Evolutionary conservation across 2,888 invertebrate species (phyloP).

Genomic region (Nemoura dubitans): DNA sequence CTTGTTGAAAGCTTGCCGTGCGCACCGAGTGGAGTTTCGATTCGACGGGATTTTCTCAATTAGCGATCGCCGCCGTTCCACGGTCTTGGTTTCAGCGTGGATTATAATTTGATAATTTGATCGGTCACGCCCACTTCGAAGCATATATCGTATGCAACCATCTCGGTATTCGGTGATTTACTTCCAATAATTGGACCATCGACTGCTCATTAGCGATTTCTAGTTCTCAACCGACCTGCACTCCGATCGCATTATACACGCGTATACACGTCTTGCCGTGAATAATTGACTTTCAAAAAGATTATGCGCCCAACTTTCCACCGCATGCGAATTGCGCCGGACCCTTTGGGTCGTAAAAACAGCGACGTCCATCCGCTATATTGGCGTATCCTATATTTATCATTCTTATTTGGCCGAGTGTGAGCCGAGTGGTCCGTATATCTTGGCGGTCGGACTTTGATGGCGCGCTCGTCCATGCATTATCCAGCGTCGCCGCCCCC

Average conservation of each 20-base stretch:
- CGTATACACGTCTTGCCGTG: neutral
- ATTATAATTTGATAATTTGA: neutral
- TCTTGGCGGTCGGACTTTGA: constrained; percentile 36
- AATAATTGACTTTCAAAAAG: neutral
- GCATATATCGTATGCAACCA: no score
- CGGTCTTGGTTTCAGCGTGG: neutral
- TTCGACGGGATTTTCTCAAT: neutral
- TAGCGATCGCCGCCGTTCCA: neutral
- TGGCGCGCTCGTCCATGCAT: constrained; percentile 56
- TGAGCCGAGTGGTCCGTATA: constrained; percentile 30
- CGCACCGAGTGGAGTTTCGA: neutral
- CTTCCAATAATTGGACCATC: neutral
- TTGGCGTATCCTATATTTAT: constrained; percentile 28
- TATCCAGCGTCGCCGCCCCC: constrained; percentile 55
- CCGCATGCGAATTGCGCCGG: neutral
- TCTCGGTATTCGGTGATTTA: neutral
- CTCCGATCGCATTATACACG: neutral
- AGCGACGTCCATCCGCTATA: neutral
- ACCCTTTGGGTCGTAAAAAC: neutral
- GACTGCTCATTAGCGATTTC: neutral
- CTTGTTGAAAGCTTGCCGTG: neutral
- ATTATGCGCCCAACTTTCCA: neutral
- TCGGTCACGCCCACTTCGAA: neutral
- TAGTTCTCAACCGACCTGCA: neutral
- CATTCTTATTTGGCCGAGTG: constrained; percentile 36